phyloP scores from a whole-genome alignment of 2,888 invertebrate species.

The Neuroscelio doddi region DNA sequence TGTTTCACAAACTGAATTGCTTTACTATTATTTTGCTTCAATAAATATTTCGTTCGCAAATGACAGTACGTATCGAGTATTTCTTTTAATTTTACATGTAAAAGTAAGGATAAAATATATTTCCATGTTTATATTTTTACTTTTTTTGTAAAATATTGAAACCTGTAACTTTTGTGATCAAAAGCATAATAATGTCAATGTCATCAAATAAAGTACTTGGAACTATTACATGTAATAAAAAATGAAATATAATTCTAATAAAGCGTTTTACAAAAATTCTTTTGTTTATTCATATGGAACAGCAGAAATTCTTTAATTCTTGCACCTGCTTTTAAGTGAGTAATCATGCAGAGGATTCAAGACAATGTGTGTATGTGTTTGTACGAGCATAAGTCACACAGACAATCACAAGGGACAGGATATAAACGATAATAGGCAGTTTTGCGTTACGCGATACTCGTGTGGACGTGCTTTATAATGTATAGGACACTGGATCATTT shows the following conservation, averaged over 20 bases:
- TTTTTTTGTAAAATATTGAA: no score
- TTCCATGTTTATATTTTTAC: no score
- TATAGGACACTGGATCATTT: constrained; percentile 10
- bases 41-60: constrained; percentile 1
- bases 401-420: constrained; percentile 21
- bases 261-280: no score
- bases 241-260: no score
- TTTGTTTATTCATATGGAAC: not conserved
- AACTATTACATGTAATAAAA: no score
- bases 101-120: no score
- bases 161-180: no score
- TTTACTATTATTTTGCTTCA: constrained; percentile 2
- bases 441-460: constrained; percentile 40
- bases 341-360: constrained; percentile 20
- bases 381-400: not conserved
- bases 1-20: constrained; percentile 1
- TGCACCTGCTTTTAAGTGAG: constrained; percentile 20
- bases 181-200: no score
- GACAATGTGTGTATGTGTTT: not conserved
- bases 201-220: no score
- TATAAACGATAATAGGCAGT: constrained; percentile 37
- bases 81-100: not conserved
- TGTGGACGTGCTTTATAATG: constrained; percentile 20
- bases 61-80: constrained; percentile 1
- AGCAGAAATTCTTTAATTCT: no score